Evolutionary conservation across 2,113 vertebrate genomes (phyloP).

Genomic region (Alethe castanea): DNA sequence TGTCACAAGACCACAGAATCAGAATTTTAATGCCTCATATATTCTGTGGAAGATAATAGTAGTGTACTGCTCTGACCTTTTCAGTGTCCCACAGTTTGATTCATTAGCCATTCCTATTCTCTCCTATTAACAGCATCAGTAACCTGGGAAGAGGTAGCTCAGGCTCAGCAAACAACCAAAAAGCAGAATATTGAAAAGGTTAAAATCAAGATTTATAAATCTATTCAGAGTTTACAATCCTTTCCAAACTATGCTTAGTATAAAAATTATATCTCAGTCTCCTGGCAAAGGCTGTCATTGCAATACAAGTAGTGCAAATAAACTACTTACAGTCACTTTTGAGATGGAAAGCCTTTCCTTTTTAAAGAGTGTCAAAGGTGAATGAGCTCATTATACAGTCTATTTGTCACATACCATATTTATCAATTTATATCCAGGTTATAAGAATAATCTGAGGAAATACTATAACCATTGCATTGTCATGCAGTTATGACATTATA

Average conservation of each 20-base stretch:
- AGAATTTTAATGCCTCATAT: slow-evolving; percentile 73
- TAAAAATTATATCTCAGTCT: slow-evolving; percentile 35
- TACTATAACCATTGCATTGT: neutral
- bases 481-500: neutral
- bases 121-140: slow-evolving; percentile 53
- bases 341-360: neutral
- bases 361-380: neutral
- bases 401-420: neutral
- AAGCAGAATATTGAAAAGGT: slow-evolving; percentile 61
- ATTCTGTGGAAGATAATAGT: slow-evolving; percentile 64
- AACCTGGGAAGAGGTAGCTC: slow-evolving; percentile 28
- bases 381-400: neutral
- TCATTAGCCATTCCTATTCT: slow-evolving; percentile 66
- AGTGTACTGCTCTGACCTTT: slow-evolving; percentile 69
- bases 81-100: slow-evolving; percentile 57
- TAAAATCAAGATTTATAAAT: slow-evolving; percentile 60
- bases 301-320: slow-evolving; percentile 32
- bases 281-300: neutral
- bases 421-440: neutral
- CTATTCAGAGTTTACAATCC: slow-evolving; percentile 48
- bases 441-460: neutral
- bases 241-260: slow-evolving; percentile 24
- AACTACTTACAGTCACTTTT: neutral
- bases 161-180: slow-evolving; percentile 50
- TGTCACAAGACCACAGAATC: slow-evolving; percentile 54